Evolutionary conservation across 2,113 vertebrate species (phyloP).

Genomic region (Rattus norvegicus): DNA sequence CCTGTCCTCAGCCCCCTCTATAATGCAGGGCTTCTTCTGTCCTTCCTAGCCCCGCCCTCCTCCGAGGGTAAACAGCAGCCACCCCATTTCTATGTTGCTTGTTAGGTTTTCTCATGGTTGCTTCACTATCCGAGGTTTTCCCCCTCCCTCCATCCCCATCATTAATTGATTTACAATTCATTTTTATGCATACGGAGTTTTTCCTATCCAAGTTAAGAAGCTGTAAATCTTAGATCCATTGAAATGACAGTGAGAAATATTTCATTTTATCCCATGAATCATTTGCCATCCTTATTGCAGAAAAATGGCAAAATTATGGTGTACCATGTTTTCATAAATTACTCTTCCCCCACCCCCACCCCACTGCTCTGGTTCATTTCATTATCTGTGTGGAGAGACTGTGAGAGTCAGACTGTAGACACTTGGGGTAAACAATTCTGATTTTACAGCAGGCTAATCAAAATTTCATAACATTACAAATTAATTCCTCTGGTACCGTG

Average conservation of each 20-base stretch:
- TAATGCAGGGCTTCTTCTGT: background rate
- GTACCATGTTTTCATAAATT: conserved; percentile 89
- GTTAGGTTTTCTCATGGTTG: conserved; percentile 52
- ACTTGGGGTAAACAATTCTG: conserved; percentile 63
- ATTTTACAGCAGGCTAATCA: conserved; percentile 60
- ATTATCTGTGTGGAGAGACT: conserved; percentile 77
- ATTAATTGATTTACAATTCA: conserved; percentile 88
- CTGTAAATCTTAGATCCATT: conserved; percentile 89
- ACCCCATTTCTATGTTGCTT: background rate
- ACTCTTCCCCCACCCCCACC: conserved; percentile 75
- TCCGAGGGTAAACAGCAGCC: background rate
- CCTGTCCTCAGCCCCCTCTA: background rate
- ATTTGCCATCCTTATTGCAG: conserved; percentile 89
- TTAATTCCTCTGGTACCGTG: conserved; percentile 4
- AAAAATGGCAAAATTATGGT: conserved; percentile 91
- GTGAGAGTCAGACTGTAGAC: conserved; percentile 69
- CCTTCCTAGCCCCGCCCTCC: background rate
- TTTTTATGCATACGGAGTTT: conserved; percentile 86
- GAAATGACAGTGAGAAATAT: conserved; percentile 88
- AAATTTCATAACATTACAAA: conserved; percentile 63
- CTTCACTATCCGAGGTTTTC: conserved; percentile 54
- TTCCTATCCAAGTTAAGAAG: conserved; percentile 87
- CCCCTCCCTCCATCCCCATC: conserved; percentile 81
- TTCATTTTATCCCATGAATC: conserved; percentile 90
- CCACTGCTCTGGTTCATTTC: conserved; percentile 67